These are phyloP conservation scores for Gandaritis pyraliata DNA, from an alignment of 2,888 invertebrate species.

Conservation along the genomic window DNA sequence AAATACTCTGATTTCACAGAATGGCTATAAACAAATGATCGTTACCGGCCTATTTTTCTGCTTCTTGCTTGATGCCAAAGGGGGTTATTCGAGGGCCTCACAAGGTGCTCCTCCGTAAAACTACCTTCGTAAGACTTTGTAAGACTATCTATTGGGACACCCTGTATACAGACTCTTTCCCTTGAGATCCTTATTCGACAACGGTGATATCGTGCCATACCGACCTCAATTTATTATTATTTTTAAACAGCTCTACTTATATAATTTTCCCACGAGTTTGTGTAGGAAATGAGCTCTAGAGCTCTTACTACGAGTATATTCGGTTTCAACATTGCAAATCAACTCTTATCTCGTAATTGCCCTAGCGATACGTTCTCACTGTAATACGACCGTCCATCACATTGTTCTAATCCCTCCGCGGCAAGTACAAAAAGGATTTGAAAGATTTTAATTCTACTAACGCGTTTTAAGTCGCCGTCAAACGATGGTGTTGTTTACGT, in stretches of 20 bases:
- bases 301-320: conserved; percentile 1
- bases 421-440: conserved; percentile 52
- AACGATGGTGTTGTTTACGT: conserved; percentile 63
- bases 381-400: conserved; percentile 33
- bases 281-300: background rate
- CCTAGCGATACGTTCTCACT: conserved; percentile 19
- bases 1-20: too few relatives aligned
- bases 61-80: too few relatives aligned
- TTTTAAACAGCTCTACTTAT: background rate
- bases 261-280: background rate
- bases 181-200: too few relatives aligned
- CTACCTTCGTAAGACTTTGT: too few relatives aligned
- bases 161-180: too few relatives aligned
- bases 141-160: too few relatives aligned
- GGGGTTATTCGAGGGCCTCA: too few relatives aligned
- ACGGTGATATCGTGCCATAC: too few relatives aligned
- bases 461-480: conserved; percentile 70
- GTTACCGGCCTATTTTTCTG: too few relatives aligned
- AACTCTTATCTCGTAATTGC: conserved; percentile 6
- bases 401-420: conserved; percentile 48
- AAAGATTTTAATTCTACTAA: conserved; percentile 55
- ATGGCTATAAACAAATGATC: too few relatives aligned
- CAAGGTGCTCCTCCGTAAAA: too few relatives aligned
- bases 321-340: conserved; percentile 9
- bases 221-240: background rate